These are phyloP conservation scores for Fregata magnificens DNA, from an alignment of 2,113 vertebrate genomes.

Conservation along the genomic window DNA sequence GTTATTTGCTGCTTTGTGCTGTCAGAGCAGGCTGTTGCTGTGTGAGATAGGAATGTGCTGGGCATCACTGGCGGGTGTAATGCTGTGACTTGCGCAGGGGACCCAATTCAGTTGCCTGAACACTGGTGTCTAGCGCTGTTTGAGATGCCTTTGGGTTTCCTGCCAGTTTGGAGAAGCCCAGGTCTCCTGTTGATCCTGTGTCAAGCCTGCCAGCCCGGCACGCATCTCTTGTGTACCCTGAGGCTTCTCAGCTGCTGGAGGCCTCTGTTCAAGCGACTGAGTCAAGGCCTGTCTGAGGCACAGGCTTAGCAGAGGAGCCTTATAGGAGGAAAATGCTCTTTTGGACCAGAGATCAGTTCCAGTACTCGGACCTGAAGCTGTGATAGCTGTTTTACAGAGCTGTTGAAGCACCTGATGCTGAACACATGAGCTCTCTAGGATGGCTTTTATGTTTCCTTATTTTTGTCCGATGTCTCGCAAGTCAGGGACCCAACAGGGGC, in stretches of 20 bases:
- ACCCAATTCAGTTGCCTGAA: not conserved
- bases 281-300: not conserved
- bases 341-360: not conserved
- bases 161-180: not conserved
- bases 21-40: not conserved
- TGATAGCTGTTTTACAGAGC: not conserved
- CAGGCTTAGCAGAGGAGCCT: not conserved
- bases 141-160: not conserved
- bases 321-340: not conserved
- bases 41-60: not conserved
- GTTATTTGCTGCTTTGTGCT: not conserved
- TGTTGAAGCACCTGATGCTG: not conserved
- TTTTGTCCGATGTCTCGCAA: not conserved
- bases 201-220: not conserved
- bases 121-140: not conserved
- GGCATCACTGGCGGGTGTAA: not conserved
- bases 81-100: not conserved
- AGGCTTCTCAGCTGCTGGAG: not conserved
- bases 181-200: not conserved
- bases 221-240: not conserved
- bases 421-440: not conserved
- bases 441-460: not conserved
- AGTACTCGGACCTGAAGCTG: not conserved
- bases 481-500: not conserved
- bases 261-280: not conserved